Base-by-base conservation (phyloP, 2,797 vertebrate species). In the Epinephelus awoara region DNA sequence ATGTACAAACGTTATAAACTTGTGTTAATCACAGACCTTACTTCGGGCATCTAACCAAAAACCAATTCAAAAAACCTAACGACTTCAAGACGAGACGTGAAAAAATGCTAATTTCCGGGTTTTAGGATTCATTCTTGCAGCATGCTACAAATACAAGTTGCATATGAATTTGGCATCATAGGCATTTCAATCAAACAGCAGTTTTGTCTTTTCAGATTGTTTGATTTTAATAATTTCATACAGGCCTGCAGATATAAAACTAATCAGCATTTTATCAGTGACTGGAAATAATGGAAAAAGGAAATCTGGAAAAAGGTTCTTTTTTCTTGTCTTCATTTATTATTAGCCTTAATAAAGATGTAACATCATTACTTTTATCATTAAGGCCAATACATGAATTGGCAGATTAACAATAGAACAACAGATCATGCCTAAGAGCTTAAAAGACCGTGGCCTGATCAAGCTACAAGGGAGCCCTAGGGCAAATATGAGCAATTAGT, bases 191-290 rank as follows among this genome's bases (percentile, higher is more conserved):
- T 68, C 40, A 25, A 68, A 63, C 40, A 75, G 25, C 46, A 14
- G 11, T 44, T 71, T 65, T 57, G 64, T 63, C 25, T 46, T 57
- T 46, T 25, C 19, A 29, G 5, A 42, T 56, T 34, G 38, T 71
- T 68, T 62, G 17, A 72, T 75, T 62, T 42, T 5, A 77, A 52
- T 38, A 12, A 40, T 19, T 50, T 49, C 50, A 34, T 17, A 54
- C 40, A 49, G 19, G 34, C 34, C 54, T 18, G 18, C 44, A 63
- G 21, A 52, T 59, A 21, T 61, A 63, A 77, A 79, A 72, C 17
- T 25, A 72, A 62, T 80, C 38, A 52, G 55, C 55, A 66, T 66
- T 71, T 67, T 71, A 52, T 23, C 52, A 58, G n/a, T 42, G 13
- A 69, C 18, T 17, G 10, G n/a, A 56, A 62, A 65, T 62, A 54